Base-by-base conservation (phyloP, 35 echinoderm and acorn worm genomes). In the Holothuria glaberrima region DNA sequence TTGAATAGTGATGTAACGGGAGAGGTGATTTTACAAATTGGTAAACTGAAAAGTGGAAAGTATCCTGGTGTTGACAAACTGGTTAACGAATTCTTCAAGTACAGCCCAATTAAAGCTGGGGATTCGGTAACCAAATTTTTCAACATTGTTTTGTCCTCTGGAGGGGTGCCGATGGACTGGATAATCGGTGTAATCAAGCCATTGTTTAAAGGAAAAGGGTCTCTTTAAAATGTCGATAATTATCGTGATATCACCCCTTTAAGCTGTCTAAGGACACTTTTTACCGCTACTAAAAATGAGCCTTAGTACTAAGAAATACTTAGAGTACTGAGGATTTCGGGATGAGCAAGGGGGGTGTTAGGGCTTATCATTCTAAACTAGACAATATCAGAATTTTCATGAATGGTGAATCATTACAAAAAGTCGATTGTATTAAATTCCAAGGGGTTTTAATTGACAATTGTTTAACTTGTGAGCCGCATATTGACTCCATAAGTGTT, bases 311-410 rank as follows among this genome's bases (percentile, higher is more conserved):
- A 86, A 48, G 19, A 29, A 30, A 17, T 86, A 75, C 26, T 7
- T 94, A 57, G 88, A 90, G 22, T 38, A 44, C 38, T 26, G 68
- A 80, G 16, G 31, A 32, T 9, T 31, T 90, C 79, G 92, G 30
- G 59, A 94, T 21, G 88, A 90, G 48, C 77, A 90, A 60, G 78
- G 67, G 0, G 92, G 92, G 20, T 94, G 90, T 54, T 86, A 19
- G 59, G 52, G 28, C 85, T 75, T 28, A 35, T 30, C 56, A 94
- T 86, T 85, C 87, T 25, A 90, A 80, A 30, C 21, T 22, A n/a
- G 88, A 94, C 30, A 80, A 94, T 34, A 79, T 78, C n/a, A n/a
- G n/a, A n/a, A n/a, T n/a, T n/a, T n/a, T n/a, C n/a, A n/a, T n/a
- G n/a, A n/a, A n/a, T n/a, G n/a, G n/a, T n/a, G n/a, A n/a, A n/a